A percentile compares a stretch with the other conserved stretches of the same genome.
phyloP scores from a whole-genome alignment of 2,888 invertebrate genomes.

The Papilio gigon region DNA sequence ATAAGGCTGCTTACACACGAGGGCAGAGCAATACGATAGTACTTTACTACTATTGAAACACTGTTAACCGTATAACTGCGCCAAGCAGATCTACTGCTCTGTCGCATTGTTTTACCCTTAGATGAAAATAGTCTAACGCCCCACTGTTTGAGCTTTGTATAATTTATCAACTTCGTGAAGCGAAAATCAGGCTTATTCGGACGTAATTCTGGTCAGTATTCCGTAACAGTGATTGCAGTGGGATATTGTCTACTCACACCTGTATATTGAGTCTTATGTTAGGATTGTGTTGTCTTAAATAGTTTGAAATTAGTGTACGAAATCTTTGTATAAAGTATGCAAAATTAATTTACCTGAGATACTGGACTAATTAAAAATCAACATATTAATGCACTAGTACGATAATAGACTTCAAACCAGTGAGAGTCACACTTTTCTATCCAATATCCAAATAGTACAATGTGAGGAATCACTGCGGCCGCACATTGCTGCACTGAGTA shows the following conservation, averaged over 20 bases:
- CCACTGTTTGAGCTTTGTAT: conserved; percentile 13
- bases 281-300: neutral
- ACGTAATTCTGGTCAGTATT: conserved; percentile 13
- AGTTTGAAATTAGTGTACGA: neutral
- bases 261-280: neutral
- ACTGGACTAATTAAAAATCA: no score
- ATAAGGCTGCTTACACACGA: neutral
- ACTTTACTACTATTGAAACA: neutral
- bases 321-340: neutral
- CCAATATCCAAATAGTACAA: no score
- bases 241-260: conserved; percentile 15
- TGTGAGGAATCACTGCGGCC: no score
- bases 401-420: no score
- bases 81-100: no score
- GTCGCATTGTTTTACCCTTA: neutral
- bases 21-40: neutral
- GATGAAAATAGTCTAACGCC: neutral
- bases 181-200: neutral
- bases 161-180: neutral
- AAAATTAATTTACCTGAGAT: no score
- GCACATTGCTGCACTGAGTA: no score
- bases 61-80: neutral
- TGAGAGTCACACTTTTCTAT: no score
- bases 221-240: neutral
- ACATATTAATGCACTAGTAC: no score